Evolutionary conservation across 2,888 invertebrate genomes (phyloP).

Genomic region (Diarsia mendica): DNA sequence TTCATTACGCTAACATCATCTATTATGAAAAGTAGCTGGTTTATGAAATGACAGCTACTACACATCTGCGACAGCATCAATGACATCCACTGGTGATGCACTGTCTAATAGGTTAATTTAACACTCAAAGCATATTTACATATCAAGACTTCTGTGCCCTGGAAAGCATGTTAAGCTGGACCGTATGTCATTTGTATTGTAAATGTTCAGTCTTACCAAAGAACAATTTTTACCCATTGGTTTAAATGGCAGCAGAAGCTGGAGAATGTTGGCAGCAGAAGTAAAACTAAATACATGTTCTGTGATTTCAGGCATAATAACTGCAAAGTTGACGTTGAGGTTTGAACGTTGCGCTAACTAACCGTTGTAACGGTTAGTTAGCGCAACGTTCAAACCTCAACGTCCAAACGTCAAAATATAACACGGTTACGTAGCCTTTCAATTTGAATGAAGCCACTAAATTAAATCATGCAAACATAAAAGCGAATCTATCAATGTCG

Average conservation of each 20-base stretch:
- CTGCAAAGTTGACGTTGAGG: too few relatives aligned
- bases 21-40: neutral
- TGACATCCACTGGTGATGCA: neutral
- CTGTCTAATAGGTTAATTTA: neutral
- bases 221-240: too few relatives aligned
- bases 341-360: too few relatives aligned
- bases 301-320: too few relatives aligned
- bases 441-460: neutral
- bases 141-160: neutral
- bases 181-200: neutral
- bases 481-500: slow-evolving; percentile 19
- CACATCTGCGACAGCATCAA: too few relatives aligned
- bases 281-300: too few relatives aligned
- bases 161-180: neutral
- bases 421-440: too few relatives aligned
- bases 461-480: slow-evolving; percentile 3
- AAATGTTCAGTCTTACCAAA: too few relatives aligned
- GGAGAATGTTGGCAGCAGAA: too few relatives aligned
- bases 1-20: neutral
- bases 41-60: neutral
- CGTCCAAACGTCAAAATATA: neutral
- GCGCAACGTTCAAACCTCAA: neutral
- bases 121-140: neutral
- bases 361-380: too few relatives aligned
- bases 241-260: too few relatives aligned